These are phyloP conservation scores for Drosophila aff. DNA, from an alignment of 1,140 invertebrate species.

Conservation along the genomic window DNA sequence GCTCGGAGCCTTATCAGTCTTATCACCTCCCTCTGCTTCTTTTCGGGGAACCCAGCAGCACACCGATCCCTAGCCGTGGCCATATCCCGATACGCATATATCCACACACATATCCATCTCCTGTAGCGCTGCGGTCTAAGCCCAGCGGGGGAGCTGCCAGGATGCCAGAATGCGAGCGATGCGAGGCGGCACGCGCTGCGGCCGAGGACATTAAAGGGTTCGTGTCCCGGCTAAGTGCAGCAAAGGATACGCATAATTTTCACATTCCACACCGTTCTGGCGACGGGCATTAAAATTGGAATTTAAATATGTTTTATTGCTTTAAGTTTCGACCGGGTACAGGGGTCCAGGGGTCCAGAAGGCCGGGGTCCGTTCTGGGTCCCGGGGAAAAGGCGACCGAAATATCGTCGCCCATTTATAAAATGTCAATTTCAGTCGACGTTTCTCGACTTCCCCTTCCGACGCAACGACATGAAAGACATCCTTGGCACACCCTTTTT, in stretches of 20 bases:
- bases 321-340: conserved; percentile 58
- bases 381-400: conserved; percentile 16
- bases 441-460: conserved; percentile 31
- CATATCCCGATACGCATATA: conserved; percentile 26
- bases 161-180: conserved; percentile 12
- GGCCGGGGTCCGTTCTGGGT: conserved; percentile 3
- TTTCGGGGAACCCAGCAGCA: conserved; percentile 47
- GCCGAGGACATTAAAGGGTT: conserved; percentile 67
- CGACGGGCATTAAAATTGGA: conserved; percentile 50
- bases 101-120: conserved; percentile 58
- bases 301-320: conserved; percentile 78
- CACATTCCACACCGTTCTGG: conserved; percentile 58
- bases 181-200: conserved; percentile 64
- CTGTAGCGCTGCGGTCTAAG: conserved; percentile 72
- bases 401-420: conserved; percentile 73
- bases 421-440: conserved; percentile 80
- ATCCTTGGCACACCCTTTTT: conserved; percentile 52
- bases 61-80: conserved; percentile 25
- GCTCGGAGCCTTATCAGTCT: conserved; percentile 54
- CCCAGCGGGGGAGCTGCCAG: conserved; percentile 60
- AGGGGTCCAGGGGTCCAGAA: neutral
- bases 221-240: conserved; percentile 59
- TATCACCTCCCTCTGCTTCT: conserved; percentile 64
- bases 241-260: conserved; percentile 70
- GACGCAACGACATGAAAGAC: conserved; percentile 53